A percentile compares a stretch with the other conserved stretches of the same genome.
Conservation (phyloP, 2,888 invertebrate species). For the Torymus aiolomorphi region DNA sequence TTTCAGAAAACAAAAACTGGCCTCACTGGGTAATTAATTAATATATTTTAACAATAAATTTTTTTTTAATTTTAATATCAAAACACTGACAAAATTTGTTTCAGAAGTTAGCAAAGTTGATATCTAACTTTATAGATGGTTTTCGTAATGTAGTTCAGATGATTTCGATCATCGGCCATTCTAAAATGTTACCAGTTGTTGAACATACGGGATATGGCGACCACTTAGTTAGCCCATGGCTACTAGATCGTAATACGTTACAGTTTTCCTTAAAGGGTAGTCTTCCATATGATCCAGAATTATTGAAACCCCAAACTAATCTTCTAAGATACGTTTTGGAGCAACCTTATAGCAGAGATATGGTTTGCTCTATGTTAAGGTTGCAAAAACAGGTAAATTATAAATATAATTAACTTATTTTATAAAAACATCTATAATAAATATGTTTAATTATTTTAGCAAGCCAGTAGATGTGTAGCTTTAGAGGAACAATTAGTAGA, state of each 20-base stretch:
- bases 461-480: conserved; percentile 90
- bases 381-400: conserved; percentile 88
- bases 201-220: conserved; percentile 94
- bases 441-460: conserved; percentile 73
- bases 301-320: conserved; percentile 91
- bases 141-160: conserved; percentile 96
- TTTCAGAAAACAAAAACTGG: conserved; percentile 87
- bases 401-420: conserved; percentile 8
- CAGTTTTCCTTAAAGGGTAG: conserved; percentile 84
- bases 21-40: conserved; percentile 88
- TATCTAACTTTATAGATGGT: conserved; percentile 93
- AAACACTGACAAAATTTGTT: conserved; percentile 65
- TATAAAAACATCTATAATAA: neutral
- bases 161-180: conserved; percentile 94
- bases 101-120: conserved; percentile 88
- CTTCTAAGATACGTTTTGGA: conserved; percentile 92
- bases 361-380: conserved; percentile 96
- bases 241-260: conserved; percentile 91
- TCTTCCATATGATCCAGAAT: conserved; percentile 91
- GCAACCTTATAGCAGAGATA: conserved; percentile 96
- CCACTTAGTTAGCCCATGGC: conserved; percentile 94
- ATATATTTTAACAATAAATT: conserved; percentile 11
- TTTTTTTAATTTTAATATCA: conserved; percentile 4
- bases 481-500: conserved; percentile 95
- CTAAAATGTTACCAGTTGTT: conserved; percentile 94